These are phyloP conservation scores for Florisuga fusca DNA, from an alignment of 2,797 vertebrate species.

Conservation along the genomic window DNA sequence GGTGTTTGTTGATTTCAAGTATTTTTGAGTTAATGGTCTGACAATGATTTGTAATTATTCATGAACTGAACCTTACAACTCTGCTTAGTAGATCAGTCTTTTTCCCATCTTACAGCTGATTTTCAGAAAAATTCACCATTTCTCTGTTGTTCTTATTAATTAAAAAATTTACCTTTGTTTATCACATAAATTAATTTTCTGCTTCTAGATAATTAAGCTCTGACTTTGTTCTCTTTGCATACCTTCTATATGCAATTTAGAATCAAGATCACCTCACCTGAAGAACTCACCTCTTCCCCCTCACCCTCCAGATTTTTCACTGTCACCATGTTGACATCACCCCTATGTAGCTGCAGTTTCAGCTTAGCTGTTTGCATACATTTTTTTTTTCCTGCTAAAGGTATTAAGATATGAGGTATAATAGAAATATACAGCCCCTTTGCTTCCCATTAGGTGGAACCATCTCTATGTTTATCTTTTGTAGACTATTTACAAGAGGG, in stretches of 20 bases:
- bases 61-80: background rate
- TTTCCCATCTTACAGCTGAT: background rate
- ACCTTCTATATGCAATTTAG: background rate
- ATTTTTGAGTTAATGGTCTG: background rate
- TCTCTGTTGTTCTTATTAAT: background rate
- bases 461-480: constrained; percentile 5
- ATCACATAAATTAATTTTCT: background rate
- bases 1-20: background rate
- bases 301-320: background rate
- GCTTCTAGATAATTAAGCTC: background rate
- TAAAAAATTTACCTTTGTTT: background rate
- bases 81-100: background rate
- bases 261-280: background rate
- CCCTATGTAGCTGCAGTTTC: background rate
- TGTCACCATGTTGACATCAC: background rate
- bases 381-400: constrained; percentile 34
- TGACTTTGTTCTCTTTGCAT: background rate
- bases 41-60: background rate
- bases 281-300: background rate
- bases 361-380: constrained; percentile 19
- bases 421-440: constrained; percentile 46
- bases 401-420: constrained; percentile 33
- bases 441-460: constrained; percentile 20
- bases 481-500: constrained; percentile 18
- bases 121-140: background rate